These are phyloP conservation scores for Neopipo cinnamomea DNA, from an alignment of 2,113 vertebrate genomes.

Conservation along the genomic window DNA sequence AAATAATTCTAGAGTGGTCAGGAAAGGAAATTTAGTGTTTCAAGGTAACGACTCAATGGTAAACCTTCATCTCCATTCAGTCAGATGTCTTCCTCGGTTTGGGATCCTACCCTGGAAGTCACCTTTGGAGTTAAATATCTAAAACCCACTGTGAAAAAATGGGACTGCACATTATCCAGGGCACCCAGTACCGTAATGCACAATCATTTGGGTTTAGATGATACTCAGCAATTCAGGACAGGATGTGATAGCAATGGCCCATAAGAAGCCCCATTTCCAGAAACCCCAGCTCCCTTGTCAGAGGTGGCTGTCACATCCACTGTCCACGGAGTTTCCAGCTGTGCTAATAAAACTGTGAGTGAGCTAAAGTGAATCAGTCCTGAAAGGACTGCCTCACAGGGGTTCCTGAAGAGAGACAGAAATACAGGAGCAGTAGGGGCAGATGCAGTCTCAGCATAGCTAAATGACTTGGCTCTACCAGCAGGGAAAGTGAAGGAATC, in stretches of 20 bases:
- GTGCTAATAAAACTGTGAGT: neutral
- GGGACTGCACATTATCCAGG: neutral
- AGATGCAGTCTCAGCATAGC: neutral
- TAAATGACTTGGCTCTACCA: rapidly evolving
- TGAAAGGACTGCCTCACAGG: neutral
- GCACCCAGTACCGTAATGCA: neutral
- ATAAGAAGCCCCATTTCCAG: neutral
- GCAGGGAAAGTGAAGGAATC: neutral
- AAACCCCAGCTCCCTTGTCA: rapidly evolving
- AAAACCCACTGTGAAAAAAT: neutral
- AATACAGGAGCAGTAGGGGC: neutral
- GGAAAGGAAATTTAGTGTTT: neutral
- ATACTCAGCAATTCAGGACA: neutral
- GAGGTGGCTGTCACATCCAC: neutral
- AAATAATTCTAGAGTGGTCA: neutral
- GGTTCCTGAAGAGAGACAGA: neutral
- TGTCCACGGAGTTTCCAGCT: neutral
- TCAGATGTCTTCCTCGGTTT: neutral
- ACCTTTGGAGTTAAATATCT: neutral
- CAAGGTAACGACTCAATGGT: neutral
- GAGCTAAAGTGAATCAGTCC: neutral
- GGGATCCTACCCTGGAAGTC: neutral
- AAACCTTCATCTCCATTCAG: neutral
- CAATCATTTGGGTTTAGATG: neutral
- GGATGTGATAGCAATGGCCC: neutral